A percentile compares a stretch with the other conserved stretches of the same genome.
These are phyloP conservation scores for Erebia epiphron DNA, from an alignment of 2,888 invertebrate species.

Conservation along the genomic window DNA sequence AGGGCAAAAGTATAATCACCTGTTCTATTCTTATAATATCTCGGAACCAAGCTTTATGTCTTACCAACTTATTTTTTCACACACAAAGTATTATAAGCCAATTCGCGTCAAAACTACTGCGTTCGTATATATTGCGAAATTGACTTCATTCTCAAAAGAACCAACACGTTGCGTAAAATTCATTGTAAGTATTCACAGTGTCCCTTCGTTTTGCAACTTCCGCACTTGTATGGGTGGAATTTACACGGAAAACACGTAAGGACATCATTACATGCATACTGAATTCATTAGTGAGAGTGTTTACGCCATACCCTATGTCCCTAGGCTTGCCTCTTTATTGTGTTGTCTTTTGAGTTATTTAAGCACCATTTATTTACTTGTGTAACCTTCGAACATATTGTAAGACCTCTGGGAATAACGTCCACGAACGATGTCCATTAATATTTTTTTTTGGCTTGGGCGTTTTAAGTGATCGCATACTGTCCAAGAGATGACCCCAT, in stretches of 20 bases:
- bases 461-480: no score
- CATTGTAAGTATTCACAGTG: slow-evolving; percentile 41
- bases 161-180: slow-evolving; percentile 37
- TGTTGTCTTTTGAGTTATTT: slow-evolving; percentile 10
- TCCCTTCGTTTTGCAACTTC: slow-evolving; percentile 43
- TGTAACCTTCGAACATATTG: neutral
- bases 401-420: neutral
- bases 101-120: neutral
- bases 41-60: slow-evolving; percentile 3
- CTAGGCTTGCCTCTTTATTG: slow-evolving; percentile 11
- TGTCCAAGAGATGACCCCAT: no score
- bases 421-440: neutral
- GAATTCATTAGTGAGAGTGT: slow-evolving; percentile 41
- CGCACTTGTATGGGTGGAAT: slow-evolving; percentile 32
- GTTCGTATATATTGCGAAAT: slow-evolving; percentile 22
- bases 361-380: neutral
- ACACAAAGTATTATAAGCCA: neutral
- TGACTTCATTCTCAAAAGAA: slow-evolving; percentile 31
- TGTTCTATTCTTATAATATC: neutral
- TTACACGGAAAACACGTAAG: slow-evolving; percentile 54
- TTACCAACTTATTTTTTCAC: slow-evolving; percentile 8
- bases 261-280: slow-evolving; percentile 47
- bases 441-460: neutral
- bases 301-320: slow-evolving; percentile 19
- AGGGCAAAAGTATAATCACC: slow-evolving; percentile 9